Evolutionary conservation across 2,888 invertebrate species (phyloP).

Genomic region (Xestia ashworthii): DNA sequence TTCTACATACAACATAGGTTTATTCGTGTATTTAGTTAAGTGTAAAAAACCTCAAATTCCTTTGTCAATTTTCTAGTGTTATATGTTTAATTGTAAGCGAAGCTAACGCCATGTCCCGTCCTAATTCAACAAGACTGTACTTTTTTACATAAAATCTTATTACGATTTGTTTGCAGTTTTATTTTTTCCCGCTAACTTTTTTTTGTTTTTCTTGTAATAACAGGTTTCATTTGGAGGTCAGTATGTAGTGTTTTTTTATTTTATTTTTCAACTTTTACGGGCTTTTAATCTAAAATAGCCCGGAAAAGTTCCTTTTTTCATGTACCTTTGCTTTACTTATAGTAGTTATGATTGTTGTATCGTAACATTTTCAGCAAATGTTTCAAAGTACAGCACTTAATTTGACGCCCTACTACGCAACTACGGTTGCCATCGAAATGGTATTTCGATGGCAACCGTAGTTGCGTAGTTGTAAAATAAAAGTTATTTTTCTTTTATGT

Average conservation of each 20-base stretch:
- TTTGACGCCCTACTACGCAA: neutral
- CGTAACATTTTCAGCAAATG: neutral
- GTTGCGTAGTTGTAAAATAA: too few relatives aligned
- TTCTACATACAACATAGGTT: neutral
- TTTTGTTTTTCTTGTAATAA: slow-evolving; percentile 60
- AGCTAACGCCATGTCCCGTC: slow-evolving; percentile 15
- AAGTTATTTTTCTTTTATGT: neutral
- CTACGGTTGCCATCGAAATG: too few relatives aligned
- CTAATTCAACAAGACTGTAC: slow-evolving; percentile 53
- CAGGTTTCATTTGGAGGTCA: slow-evolving; percentile 74
- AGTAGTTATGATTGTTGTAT: neutral
- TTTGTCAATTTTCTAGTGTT: slow-evolving; percentile 1
- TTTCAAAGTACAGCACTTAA: neutral
- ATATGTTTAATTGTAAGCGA: slow-evolving; percentile 7
- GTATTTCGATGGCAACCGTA: too few relatives aligned
- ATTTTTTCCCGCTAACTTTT: slow-evolving; percentile 56
- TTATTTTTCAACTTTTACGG: neutral
- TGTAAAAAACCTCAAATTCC: slow-evolving; percentile 1
- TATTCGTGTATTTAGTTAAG: neutral
- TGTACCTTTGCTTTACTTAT: neutral
- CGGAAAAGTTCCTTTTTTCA: slow-evolving; percentile 3
- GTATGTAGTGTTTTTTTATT: slow-evolving; percentile 67
- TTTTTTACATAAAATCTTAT: slow-evolving; percentile 43
- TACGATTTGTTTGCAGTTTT: slow-evolving; percentile 30
- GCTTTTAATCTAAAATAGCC: neutral